Evolutionary conservation across 2,888 invertebrate species (phyloP).

Genomic region (Orthosia gothica): DNA sequence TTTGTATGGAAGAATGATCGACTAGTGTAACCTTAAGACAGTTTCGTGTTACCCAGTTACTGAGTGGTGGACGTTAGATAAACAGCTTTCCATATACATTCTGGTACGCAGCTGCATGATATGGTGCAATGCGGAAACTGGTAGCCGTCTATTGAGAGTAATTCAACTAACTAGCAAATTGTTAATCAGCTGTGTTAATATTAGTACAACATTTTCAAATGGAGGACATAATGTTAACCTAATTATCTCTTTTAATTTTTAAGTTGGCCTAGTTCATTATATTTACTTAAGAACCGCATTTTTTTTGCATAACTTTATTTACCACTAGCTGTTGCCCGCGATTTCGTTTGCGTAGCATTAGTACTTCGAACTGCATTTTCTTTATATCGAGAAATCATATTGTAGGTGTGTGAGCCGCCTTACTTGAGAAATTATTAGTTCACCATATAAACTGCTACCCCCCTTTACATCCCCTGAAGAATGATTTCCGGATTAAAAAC

Average conservation of each 20-base stretch:
- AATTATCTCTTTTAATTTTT: not conserved
- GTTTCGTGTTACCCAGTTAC: not conserved
- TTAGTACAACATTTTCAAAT: not conserved
- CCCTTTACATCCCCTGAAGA: too few species aligned
- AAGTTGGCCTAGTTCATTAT: not conserved
- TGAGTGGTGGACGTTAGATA: not conserved
- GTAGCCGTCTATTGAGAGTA: not conserved
- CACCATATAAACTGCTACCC: too few species aligned
- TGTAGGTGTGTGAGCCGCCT: too few species aligned
- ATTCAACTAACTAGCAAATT: not conserved
- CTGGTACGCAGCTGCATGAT: not conserved
- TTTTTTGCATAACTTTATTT: not conserved
- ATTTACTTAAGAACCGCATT: not conserved
- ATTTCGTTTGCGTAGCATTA: too few species aligned
- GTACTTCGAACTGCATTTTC: too few species aligned
- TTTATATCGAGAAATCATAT: too few species aligned
- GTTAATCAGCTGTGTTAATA: constrained; percentile 3
- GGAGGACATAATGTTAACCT: not conserved
- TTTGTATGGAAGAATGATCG: too few species aligned
- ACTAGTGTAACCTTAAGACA: too few species aligned
- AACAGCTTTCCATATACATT: too few species aligned
- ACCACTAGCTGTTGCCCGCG: not conserved
- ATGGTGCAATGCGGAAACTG: too few species aligned
- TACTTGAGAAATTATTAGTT: too few species aligned
- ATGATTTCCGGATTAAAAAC: too few species aligned